phyloP scores from a whole-genome alignment of 2,888 invertebrate genomes.

The Eupelmus urozonus region DNA sequence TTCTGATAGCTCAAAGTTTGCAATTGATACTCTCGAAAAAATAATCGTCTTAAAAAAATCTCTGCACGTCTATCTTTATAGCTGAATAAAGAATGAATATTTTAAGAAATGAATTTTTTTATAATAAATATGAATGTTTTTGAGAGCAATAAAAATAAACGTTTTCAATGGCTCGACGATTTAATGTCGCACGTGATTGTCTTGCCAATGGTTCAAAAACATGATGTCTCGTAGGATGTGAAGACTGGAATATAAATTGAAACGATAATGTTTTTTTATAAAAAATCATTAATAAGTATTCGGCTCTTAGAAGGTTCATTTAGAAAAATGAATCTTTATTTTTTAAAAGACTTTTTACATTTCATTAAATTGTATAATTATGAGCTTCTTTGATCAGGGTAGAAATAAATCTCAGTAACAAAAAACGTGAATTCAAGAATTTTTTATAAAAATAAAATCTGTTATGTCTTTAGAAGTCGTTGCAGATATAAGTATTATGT shows the following conservation, averaged over 20 bases:
- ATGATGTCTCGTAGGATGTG: background rate
- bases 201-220: slow-evolving; percentile 20
- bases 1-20: too few relatives aligned
- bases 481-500: too few relatives aligned
- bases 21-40: too few relatives aligned
- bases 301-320: too few relatives aligned
- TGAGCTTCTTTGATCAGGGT: too few relatives aligned
- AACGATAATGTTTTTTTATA: background rate
- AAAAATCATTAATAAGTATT: background rate
- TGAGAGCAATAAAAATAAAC: background rate
- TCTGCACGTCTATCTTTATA: background rate
- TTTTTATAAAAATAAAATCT: too few relatives aligned
- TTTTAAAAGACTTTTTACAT: too few relatives aligned
- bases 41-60: background rate
- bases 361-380: too few relatives aligned
- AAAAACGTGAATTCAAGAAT: too few relatives aligned
- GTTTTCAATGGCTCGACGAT: background rate
- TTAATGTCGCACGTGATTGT: slow-evolving; percentile 40
- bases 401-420: too few relatives aligned
- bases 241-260: slow-evolving; percentile 16
- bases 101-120: background rate
- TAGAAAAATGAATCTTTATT: too few relatives aligned
- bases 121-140: background rate
- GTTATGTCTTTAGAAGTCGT: too few relatives aligned
- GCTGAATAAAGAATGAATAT: background rate